phyloP scores from a whole-genome alignment of 1,140 invertebrate species.

The Drosophila trapezifrons region DNA sequence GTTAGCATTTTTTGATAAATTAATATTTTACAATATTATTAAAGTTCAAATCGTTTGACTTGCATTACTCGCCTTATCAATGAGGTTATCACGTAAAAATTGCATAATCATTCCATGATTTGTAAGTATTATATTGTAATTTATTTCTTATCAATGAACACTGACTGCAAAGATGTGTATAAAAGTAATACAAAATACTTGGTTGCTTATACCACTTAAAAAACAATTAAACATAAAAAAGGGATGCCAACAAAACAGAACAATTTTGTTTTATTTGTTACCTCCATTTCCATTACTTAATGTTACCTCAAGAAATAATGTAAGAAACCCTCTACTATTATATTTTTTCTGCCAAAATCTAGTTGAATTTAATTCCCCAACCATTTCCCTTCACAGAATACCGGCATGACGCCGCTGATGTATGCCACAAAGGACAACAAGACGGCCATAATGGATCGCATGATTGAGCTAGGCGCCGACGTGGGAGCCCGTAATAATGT shows the following conservation, averaged over 20 bases:
- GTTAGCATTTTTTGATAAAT: too few relatives aligned
- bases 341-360: neutral
- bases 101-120: neutral
- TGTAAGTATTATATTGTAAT: neutral
- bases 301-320: neutral
- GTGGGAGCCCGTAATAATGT: conserved; percentile 95
- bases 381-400: conserved; percentile 87
- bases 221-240: neutral
- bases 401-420: conserved; percentile 97
- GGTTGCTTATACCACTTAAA: neutral
- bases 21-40: neutral
- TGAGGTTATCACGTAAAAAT: neutral
- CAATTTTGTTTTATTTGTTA: too few relatives aligned
- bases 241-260: neutral
- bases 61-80: neutral
- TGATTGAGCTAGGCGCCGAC: conserved; percentile 96
- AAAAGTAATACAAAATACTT: neutral
- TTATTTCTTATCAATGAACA: neutral
- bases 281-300: too few relatives aligned
- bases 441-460: conserved; percentile 93
- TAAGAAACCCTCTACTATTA: too few relatives aligned
- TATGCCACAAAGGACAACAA: conserved; percentile 97
- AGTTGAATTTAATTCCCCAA: neutral
- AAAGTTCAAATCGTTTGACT: neutral
- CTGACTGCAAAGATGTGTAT: neutral